phyloP scores from a whole-genome alignment of 2,888 invertebrate genomes.

The Drosophila hamatofila region DNA sequence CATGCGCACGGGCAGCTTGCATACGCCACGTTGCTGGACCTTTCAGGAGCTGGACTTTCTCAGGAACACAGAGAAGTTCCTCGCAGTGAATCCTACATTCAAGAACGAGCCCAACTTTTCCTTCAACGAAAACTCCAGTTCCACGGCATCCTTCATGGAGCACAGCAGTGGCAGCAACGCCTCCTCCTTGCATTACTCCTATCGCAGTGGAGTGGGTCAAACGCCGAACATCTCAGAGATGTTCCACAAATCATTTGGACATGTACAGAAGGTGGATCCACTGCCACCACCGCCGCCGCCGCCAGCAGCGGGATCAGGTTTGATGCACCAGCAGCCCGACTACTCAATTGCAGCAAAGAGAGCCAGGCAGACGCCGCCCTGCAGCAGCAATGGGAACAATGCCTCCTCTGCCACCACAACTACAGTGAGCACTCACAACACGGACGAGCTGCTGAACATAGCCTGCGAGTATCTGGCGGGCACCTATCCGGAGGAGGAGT shows the following conservation, averaged over 20 bases:
- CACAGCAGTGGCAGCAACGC: conserved; percentile 31
- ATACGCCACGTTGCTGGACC: conserved; percentile 83
- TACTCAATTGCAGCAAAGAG: conserved; percentile 48
- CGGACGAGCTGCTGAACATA: conserved; percentile 79
- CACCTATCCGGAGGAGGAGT: conserved; percentile 82
- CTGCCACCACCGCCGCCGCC: conserved; percentile 56
- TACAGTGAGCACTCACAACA: conserved; percentile 59
- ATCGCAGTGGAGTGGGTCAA: conserved; percentile 52
- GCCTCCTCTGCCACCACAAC: conserved; percentile 11
- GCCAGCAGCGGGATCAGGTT: neutral
- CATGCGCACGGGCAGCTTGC: conserved; percentile 73
- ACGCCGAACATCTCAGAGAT: conserved; percentile 81
- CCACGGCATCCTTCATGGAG: conserved; percentile 73
- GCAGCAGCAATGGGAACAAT: conserved; percentile 21
- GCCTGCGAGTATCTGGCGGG: conserved; percentile 81
- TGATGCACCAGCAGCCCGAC: conserved; percentile 48
- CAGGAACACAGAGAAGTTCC: conserved; percentile 81
- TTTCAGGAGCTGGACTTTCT: conserved; percentile 82
- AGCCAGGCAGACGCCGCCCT: conserved; percentile 57
- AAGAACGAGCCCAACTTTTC: conserved; percentile 66
- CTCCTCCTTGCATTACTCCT: conserved; percentile 53
- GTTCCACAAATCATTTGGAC: conserved; percentile 83
- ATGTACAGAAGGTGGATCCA: conserved; percentile 65
- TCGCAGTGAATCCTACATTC: conserved; percentile 78
- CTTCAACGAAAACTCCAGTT: conserved; percentile 75